Evolutionary conservation across 2,888 invertebrate genomes (phyloP), one percentile per base, ranked within the genome.

Genomic region (Tortrix viridana): DNA sequence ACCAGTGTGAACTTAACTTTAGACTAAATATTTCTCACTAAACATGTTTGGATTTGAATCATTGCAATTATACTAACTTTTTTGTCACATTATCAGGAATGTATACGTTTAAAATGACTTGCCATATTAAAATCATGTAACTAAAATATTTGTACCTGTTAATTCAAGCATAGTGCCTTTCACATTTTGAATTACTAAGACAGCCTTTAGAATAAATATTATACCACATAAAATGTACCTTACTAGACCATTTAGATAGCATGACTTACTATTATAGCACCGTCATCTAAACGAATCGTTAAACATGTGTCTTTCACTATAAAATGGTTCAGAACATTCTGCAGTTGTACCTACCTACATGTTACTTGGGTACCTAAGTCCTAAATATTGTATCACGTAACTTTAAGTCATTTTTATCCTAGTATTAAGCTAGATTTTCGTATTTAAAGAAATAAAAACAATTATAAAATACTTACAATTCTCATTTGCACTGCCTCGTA

Each of bases 121-220:
- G 67, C 67, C 65, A 66, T 61, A 68, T 68, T 67, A 67, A 56
- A 44, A 46, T 50, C 18, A 60, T 50, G 56, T 61, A 62, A 37
- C 38, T 62, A 20, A 61, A 23, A 38, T 46, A 44, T 49, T 49
- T 57, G 56, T 67, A 68, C 81, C 80, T 73, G 70, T 74, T 82
- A 81, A 80, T 74, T 83, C 84, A 88, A 87, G 85, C 75, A 86
- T 88, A 89, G 90, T 90, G 90, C 90, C 90, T 91, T 90, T 89
- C 82, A 83, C 72, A 69, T 79, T 85, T 81, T 79, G 67, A 77
- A 62, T 50, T 80, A 79, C 69, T 83, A 47, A 57, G 47, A 57
- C 48, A 63, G 58, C 58, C 58, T 47, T 41, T 63, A 58, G 57
- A 48, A 43, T 62, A 62, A 62, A 49, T 57, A 62, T 62, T 57